Percentiles rank a stretch among this genome's conserved stretches.
These are phyloP conservation scores for Halcyon chelicuti DNA, from an alignment of 2,797 vertebrate genomes.

Conservation along the genomic window DNA sequence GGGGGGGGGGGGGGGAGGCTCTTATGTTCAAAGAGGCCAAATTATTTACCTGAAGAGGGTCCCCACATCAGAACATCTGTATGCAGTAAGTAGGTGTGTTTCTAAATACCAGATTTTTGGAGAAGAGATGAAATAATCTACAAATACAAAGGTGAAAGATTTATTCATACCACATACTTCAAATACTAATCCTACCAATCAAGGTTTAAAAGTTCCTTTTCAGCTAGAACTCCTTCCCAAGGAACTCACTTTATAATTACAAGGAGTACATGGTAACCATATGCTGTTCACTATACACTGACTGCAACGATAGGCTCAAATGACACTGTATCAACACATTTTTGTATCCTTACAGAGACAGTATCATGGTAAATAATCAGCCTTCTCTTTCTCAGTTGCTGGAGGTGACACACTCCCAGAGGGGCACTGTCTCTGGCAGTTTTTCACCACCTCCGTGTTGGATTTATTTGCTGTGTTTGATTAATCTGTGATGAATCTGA, in stretches of 20 bases:
- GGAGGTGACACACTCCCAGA: neutral
- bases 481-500: neutral
- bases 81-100: neutral
- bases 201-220: neutral
- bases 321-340: neutral
- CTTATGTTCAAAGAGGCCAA: neutral
- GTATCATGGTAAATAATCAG: neutral
- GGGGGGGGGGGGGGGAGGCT: neutral
- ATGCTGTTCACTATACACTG: neutral
- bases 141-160: neutral
- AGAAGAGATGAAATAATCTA: neutral
- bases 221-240: neutral
- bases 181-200: neutral
- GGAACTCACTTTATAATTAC: neutral
- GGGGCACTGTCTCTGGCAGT: neutral
- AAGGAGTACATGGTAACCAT: neutral
- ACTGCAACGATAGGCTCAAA: neutral
- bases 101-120: slow-evolving; percentile 7
- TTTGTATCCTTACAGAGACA: neutral
- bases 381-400: neutral
- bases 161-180: neutral
- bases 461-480: neutral
- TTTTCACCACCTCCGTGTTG: neutral
- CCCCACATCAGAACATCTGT: neutral
- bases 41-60: slow-evolving; percentile 11